Conservation (phyloP, 1,140 invertebrate species). For the Platyscapa corneri region DNA sequence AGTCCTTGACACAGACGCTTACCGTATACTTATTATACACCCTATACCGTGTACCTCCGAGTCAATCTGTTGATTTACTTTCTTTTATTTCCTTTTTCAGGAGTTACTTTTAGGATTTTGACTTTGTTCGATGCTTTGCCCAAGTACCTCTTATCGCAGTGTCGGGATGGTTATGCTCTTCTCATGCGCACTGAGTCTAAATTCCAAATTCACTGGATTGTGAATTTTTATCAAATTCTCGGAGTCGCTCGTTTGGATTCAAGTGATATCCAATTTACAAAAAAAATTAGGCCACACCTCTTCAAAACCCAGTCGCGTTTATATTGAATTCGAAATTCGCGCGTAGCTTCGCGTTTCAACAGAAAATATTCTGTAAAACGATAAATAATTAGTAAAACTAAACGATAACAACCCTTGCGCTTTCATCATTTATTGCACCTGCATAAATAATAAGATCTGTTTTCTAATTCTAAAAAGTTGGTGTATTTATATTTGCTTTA, state of each 20-base stretch:
- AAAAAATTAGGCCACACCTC: not conserved
- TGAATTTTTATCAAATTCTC: not conserved
- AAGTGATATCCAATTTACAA: not conserved
- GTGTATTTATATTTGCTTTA: no score
- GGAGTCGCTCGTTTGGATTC: not conserved
- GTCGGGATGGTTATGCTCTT: not conserved
- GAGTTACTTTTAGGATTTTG: slow-evolving; percentile 13
- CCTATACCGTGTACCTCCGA: not conserved
- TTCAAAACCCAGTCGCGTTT: no score
- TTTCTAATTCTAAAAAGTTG: no score
- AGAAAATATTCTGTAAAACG: no score
- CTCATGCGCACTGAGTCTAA: not conserved
- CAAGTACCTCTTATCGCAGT: not conserved
- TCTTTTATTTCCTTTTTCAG: not conserved
- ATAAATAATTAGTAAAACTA: no score
- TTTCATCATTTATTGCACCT: no score
- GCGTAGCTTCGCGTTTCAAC: no score
- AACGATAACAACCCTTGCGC: no score
- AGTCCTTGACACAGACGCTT: slow-evolving; percentile 58
- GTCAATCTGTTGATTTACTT: slow-evolving; percentile 22
- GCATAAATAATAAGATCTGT: no score
- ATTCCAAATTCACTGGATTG: not conserved
- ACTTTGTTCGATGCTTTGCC: not conserved
- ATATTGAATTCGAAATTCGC: no score
- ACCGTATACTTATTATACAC: not conserved